These are phyloP conservation scores for Coenonympha glycerion DNA, from an alignment of 2,888 invertebrate genomes.

Conservation along the genomic window DNA sequence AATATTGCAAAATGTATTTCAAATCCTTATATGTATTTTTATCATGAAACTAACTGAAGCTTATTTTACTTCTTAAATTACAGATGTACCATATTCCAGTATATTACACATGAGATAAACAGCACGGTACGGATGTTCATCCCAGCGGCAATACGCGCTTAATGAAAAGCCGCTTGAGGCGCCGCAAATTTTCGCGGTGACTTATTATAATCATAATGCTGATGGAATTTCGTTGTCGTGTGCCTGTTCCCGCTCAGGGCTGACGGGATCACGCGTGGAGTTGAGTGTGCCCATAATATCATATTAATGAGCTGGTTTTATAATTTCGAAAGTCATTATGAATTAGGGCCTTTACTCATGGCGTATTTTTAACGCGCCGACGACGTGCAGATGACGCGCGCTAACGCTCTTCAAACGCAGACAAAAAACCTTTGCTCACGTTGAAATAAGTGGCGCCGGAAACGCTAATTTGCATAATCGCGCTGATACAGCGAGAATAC, in stretches of 20 bases:
- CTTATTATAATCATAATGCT: conserved; percentile 60
- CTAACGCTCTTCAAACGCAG: no score
- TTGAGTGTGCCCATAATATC: conserved; percentile 32
- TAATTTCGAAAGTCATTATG: conserved; percentile 18
- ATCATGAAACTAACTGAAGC: no score
- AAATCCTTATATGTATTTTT: no score
- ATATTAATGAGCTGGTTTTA: conserved; percentile 23
- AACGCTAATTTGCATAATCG: no score
- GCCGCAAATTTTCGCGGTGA: conserved; percentile 49
- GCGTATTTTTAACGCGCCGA: no score
- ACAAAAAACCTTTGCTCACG: no score
- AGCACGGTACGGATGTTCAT: conserved; percentile 15
- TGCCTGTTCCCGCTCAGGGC: conserved; percentile 26
- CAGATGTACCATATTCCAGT: background rate
- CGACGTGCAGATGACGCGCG: no score
- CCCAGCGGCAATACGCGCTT: conserved; percentile 37
- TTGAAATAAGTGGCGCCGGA: no score
- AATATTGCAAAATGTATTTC: no score
- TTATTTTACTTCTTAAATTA: background rate
- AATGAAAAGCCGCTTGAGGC: conserved; percentile 39
- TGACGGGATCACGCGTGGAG: conserved; percentile 29
- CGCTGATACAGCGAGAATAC: no score
- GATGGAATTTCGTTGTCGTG: conserved; percentile 60
- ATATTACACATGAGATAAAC: conserved; percentile 4
- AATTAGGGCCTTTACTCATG: background rate